phyloP scores from a whole-genome alignment of 2,888 invertebrate genomes.

The Drosophila lutescens region DNA sequence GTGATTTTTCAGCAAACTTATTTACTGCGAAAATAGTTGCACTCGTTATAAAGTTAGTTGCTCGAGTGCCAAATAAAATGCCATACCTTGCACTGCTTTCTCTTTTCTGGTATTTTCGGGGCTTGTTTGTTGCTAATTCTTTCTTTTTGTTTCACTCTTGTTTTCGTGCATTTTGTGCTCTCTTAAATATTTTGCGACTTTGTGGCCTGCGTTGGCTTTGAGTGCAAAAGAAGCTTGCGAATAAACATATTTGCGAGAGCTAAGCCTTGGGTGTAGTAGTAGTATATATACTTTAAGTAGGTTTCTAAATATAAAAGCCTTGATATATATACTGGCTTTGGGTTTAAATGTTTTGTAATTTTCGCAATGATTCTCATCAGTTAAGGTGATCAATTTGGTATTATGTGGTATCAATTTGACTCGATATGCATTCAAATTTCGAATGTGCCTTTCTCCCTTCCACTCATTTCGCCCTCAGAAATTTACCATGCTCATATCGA shows the following conservation, averaged over 20 bases:
- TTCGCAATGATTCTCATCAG: too few species aligned
- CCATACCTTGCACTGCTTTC: conserved; percentile 39
- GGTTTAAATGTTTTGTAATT: too few species aligned
- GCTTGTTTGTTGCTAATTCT: conserved; percentile 5
- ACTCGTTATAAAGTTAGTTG: conserved; percentile 52
- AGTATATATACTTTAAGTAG: neutral
- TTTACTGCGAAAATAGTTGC: conserved; percentile 70
- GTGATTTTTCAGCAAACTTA: conserved; percentile 69
- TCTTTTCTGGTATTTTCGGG: conserved; percentile 24
- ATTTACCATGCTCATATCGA: too few species aligned
- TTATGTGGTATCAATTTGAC: too few species aligned
- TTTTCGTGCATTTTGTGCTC: conserved; percentile 29
- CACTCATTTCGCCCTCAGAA: too few species aligned
- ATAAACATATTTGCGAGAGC: conserved; percentile 15
- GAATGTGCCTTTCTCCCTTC: too few species aligned
- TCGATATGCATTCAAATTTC: too few species aligned
- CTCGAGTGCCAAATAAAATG: conserved; percentile 52
- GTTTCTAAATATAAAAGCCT: too few species aligned
- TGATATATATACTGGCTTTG: too few species aligned
- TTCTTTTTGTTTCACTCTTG: conserved; percentile 2
- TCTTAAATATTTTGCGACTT: conserved; percentile 44
- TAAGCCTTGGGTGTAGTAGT: neutral
- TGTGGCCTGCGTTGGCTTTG: conserved; percentile 45
- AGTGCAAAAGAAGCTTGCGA: conserved; percentile 6
- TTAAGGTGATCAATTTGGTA: too few species aligned